Base-by-base conservation (phyloP, 92 coral and sea anemone genomes). In the Hydrozoanthus gracilis region DNA sequence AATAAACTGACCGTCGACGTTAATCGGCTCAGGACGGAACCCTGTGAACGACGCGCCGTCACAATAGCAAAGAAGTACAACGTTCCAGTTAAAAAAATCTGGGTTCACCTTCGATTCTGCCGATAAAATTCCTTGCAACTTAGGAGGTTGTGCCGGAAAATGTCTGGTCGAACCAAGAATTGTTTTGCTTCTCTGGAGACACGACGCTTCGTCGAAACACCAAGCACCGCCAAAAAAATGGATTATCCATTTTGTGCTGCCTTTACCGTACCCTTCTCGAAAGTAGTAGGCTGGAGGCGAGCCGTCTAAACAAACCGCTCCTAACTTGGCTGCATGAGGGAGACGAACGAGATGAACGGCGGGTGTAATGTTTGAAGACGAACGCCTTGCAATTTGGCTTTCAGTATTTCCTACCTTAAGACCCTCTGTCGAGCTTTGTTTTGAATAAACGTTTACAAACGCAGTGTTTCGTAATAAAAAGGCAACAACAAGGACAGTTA, bases 221-320 rank as follows among this genome's bases (percentile, higher is more conserved):
- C 98, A 94, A 8, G 98, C 98, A 50, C 98, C 98, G 3, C 98
- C 98, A 44, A 94, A 94, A 92, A 94, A 94, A 60, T 94, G 95
- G 77, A 94, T 86, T 51, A 94, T 88, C 98, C 98, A 94, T 83
- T 91, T 92, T 15, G 86, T 46, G 20, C n/a, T 52, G 54, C 98
- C 95, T 85, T 82, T 78, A 84, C 92, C 95, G 17, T 86, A 88
- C 8, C 98, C 98, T 72, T 88, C 86, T 60, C 98, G 80, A 86
- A 78, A 90, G 83, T 92, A 94, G 45, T 92, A 94, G 50, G 95
- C 98, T 7, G 98, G 98, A 82, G 95, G 92, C 60, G 98, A 94
- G 13, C 98, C 98, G 72, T 94, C 98, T 44, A 94, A 87, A 73
- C 98, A 94, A 66, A 92, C 95, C 13, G 98, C 98, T 48, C 95